phyloP scores from a whole-genome alignment of 2,797 vertebrate species.

The Enteromius trimaculatus region DNA sequence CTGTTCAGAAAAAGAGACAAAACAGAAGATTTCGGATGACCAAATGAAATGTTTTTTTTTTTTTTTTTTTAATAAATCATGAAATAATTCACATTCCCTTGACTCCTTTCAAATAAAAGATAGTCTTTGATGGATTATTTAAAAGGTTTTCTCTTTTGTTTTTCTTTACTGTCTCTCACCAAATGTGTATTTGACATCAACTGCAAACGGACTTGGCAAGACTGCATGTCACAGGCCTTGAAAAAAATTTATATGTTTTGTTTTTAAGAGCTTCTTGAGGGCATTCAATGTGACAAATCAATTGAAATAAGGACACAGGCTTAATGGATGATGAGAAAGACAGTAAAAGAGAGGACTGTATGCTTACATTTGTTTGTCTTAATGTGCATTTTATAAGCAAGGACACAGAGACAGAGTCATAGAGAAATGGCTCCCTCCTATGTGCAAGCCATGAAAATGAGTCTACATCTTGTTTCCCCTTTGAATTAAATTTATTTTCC shows the following conservation, averaged over 20 bases:
- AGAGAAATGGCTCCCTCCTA: slow-evolving; percentile 2
- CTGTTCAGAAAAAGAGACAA: neutral
- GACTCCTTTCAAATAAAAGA: neutral
- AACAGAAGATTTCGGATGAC: neutral
- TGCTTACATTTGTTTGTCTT: neutral
- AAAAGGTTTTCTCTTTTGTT: neutral
- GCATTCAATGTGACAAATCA: neutral
- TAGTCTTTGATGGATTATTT: neutral
- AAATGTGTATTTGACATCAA: neutral
- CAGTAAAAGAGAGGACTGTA: neutral
- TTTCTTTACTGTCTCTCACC: neutral
- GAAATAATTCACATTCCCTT: neutral
- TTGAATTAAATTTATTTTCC: neutral
- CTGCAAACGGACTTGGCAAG: too few species aligned
- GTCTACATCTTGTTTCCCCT: neutral
- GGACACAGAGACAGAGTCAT: neutral
- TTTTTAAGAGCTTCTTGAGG: neutral
- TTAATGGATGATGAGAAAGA: neutral
- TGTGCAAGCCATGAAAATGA: neutral
- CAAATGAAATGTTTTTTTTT: neutral
- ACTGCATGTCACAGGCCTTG: neutral
- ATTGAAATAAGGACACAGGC: neutral
- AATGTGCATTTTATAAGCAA: neutral
- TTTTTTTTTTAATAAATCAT: neutral
- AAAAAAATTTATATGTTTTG: neutral